Evolutionary conservation across 2,888 invertebrate species (phyloP).

Genomic region (Troides oblongomaculatus): DNA sequence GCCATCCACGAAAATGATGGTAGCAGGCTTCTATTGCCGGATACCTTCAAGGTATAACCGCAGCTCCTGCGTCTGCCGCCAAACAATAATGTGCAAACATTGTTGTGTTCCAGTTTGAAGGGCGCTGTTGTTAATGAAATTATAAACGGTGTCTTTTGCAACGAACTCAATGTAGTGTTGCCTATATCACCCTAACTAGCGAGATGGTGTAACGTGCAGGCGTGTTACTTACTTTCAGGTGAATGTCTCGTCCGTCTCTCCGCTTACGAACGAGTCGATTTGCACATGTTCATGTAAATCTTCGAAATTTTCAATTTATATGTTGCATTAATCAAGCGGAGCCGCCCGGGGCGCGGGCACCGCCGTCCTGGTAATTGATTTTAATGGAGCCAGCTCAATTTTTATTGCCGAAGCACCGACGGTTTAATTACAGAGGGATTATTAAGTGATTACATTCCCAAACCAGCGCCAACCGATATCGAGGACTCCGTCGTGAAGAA

Average conservation of each 20-base stretch:
- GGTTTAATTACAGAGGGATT: conserved; percentile 29
- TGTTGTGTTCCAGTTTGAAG: no score
- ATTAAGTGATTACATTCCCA: conserved; percentile 41
- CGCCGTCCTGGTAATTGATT: conserved; percentile 20
- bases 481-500: background rate
- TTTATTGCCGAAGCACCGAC: conserved; percentile 15
- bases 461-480: conserved; percentile 3
- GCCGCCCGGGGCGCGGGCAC: conserved; percentile 14
- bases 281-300: conserved; percentile 19
- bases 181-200: no score
- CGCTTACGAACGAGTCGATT: background rate
- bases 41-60: no score
- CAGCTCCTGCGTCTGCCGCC: no score
- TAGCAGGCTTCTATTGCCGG: no score
- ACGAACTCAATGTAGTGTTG: no score
- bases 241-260: background rate
- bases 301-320: conserved; percentile 31
- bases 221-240: no score
- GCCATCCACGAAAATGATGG: no score
- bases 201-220: no score
- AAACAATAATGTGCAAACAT: no score
- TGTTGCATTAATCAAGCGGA: conserved; percentile 36
- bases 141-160: no score
- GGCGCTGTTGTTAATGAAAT: no score
- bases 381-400: conserved; percentile 23